Evolutionary conservation across 2,888 invertebrate genomes (phyloP).

Genomic region (Anthophora plumipes): DNA sequence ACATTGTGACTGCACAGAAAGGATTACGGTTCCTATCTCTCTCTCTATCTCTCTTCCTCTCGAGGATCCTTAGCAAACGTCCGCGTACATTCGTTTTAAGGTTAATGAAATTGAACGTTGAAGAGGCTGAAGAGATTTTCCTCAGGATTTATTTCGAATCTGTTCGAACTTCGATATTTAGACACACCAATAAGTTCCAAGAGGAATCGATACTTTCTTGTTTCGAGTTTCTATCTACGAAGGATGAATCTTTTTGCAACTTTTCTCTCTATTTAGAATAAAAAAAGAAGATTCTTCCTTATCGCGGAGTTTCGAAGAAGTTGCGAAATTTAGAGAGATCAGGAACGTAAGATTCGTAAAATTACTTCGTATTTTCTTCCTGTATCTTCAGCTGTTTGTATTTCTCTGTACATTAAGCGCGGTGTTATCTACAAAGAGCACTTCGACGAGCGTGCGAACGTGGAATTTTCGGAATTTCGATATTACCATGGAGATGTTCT

Average conservation of each 20-base stretch:
- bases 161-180: too few relatives aligned
- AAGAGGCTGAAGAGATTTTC: background rate
- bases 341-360: too few relatives aligned
- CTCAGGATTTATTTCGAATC: too few relatives aligned
- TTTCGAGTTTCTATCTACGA: background rate
- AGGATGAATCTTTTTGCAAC: background rate
- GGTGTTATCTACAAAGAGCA: too few relatives aligned
- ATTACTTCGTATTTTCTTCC: background rate
- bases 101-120: conserved; percentile 9
- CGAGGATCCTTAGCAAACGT: background rate
- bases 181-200: too few relatives aligned
- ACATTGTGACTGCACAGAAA: background rate
- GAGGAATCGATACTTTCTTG: too few relatives aligned
- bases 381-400: background rate
- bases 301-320: background rate
- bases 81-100: conserved; percentile 2
- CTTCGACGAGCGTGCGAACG: too few relatives aligned
- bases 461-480: too few relatives aligned
- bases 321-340: conserved; percentile 1
- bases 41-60: too few relatives aligned
- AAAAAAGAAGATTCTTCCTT: background rate
- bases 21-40: background rate
- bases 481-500: too few relatives aligned
- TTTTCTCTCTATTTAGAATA: background rate
- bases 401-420: background rate